Evolutionary conservation across 2,797 vertebrate species (phyloP).

Genomic region (Ibycter americanus): DNA sequence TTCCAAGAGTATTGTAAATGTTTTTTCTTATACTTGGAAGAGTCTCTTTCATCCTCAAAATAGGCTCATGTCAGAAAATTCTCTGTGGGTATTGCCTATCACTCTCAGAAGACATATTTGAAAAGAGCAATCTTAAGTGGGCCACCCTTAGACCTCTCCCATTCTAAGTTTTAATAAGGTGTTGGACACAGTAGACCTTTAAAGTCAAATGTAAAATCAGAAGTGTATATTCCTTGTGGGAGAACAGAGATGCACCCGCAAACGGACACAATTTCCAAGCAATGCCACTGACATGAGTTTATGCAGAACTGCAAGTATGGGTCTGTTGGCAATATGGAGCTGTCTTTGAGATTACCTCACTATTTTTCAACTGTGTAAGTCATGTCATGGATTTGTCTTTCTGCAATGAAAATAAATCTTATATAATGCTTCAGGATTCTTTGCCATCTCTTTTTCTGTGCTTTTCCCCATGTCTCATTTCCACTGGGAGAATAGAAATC

Average conservation of each 20-base stretch:
- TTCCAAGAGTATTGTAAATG: not conserved
- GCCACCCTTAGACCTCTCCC: not conserved
- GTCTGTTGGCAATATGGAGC: not conserved
- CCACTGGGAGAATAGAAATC: not conserved
- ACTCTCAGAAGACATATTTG: not conserved
- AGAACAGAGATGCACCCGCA: not conserved
- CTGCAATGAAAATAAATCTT: not conserved
- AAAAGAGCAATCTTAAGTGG: not conserved
- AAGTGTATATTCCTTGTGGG: not conserved
- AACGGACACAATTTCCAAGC: not conserved
- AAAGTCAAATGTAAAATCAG: not conserved
- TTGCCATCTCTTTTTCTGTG: not conserved
- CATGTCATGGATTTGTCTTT: not conserved
- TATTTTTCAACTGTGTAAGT: not conserved
- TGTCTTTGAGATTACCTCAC: not conserved
- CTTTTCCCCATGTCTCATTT: not conserved
- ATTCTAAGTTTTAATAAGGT: not conserved
- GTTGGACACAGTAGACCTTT: not conserved
- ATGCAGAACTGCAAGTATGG: not conserved
- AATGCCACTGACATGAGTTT: not conserved
- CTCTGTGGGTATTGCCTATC: not conserved
- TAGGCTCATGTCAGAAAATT: not conserved
- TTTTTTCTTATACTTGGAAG: not conserved
- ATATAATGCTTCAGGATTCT: not conserved
- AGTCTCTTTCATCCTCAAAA: not conserved